Evolutionary conservation across 2,797 vertebrate species (phyloP), one percentile per base, ranked within the genome.

Genomic region (Rhinophrynus dorsalis): DNA sequence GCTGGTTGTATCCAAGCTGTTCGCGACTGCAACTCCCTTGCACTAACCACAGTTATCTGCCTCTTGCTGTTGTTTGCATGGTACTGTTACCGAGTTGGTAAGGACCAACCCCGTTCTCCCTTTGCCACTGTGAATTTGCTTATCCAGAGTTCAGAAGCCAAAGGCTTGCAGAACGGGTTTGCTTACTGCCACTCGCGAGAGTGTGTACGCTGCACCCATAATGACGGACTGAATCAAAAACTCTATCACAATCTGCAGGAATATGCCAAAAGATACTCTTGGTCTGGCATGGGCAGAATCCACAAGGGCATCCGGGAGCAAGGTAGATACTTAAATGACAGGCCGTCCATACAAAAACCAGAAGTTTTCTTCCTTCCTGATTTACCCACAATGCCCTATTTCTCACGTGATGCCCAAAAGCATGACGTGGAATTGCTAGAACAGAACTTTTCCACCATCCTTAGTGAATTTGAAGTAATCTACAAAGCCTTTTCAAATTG

Each of bases 211-310:
- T 97, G 97, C 30, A 78, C 90, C 1, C 91, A 90, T 1, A 88
- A 90, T 0, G 94, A 95, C 10, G 94, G 94, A 11, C 91, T 96
- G 76, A 96, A 98, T 88, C 96, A 96, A 89, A 92, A 93, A 71
- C 95, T 98, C 20, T 98, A 99, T 81, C 95, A 94, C 88, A 96
- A 94, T 83, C 87, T 98, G 78, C 96, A 99, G 90, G 96, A 98
- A 48, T 99, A 99, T 0, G 97, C 97, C 87, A 99, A 98, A 82
- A 94, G 96, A 71, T 98, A 98, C 88, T 98, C 97, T 55, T 99
- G 97, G 97, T 93, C 97, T 0, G 97, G 97, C 74, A 98, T 99
- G 96, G 96, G 96, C 74, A 90, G 97, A 55, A 95, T 99, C 81
- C 95, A 98, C 80, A 99, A 99, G 80, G 97, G 94, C 29, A 93